Conservation (phyloP, 2,888 invertebrate species). For the Fissipunctia ypsillon region DNA sequence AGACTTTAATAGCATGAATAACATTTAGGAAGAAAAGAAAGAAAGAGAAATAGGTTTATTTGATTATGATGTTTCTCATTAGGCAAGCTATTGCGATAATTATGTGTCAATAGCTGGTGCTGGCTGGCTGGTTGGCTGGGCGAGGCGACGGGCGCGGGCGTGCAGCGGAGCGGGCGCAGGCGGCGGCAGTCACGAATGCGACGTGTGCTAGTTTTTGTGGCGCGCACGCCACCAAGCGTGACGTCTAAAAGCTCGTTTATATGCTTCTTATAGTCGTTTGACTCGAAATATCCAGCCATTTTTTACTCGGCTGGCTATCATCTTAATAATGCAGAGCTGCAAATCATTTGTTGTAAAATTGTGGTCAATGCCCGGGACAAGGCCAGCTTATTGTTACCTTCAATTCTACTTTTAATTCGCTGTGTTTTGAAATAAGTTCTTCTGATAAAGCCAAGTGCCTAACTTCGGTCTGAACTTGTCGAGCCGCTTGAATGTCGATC, state of each 20-base stretch:
- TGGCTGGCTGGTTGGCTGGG: slow-evolving; percentile 26
- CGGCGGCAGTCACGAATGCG: slow-evolving; percentile 77
- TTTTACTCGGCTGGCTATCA: slow-evolving; percentile 78
- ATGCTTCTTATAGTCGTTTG: slow-evolving; percentile 84
- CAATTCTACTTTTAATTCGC: slow-evolving; percentile 66
- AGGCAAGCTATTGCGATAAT: slow-evolving; percentile 25
- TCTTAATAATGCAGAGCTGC: slow-evolving; percentile 81
- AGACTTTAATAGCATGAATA: background rate
- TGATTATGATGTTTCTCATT: background rate
- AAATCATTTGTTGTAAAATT: slow-evolving; percentile 79
- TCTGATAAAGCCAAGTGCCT: slow-evolving; percentile 38
- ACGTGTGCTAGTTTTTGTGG: slow-evolving; percentile 84
- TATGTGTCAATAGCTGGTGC: slow-evolving; percentile 59
- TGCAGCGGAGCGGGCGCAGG: slow-evolving; percentile 64
- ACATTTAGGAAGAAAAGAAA: no score
- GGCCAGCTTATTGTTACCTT: slow-evolving; percentile 78
- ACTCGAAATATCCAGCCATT: slow-evolving; percentile 78
- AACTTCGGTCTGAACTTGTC: slow-evolving; percentile 31
- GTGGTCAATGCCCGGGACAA: slow-evolving; percentile 82
- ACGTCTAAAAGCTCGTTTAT: slow-evolving; percentile 89
- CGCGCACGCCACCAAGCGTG: slow-evolving; percentile 82
- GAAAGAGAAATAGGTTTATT: no score
- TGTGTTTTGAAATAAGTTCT: slow-evolving; percentile 52
- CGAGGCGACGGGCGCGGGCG: slow-evolving; percentile 40
- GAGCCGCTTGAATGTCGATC: slow-evolving; percentile 29